Conservation (phyloP, 2,797 vertebrate species). For the Thamnophis elegans region DNA sequence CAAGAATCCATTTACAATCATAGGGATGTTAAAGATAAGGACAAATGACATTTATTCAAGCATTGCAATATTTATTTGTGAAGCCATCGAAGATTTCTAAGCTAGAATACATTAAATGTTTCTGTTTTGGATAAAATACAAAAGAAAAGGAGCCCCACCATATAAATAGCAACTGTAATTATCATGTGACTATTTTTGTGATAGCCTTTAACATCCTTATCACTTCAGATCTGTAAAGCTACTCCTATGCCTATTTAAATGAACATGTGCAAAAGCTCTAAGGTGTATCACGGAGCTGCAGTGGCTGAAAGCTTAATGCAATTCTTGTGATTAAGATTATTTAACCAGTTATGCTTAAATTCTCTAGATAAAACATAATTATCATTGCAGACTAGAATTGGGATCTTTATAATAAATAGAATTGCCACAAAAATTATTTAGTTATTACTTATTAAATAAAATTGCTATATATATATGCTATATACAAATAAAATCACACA, state of each 20-base stretch:
- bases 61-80: neutral
- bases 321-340: neutral
- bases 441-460: neutral
- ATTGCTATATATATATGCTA: neutral
- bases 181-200: neutral
- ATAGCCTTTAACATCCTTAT: neutral
- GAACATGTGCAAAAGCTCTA: neutral
- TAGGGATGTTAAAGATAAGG: neutral
- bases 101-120: neutral
- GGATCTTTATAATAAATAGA: neutral
- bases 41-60: neutral
- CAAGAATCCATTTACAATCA: neutral
- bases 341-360: neutral
- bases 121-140: neutral
- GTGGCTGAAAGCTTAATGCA: neutral
- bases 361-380: neutral
- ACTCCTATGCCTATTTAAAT: neutral
- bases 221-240: neutral
- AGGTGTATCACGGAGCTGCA: neutral
- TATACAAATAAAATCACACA: neutral
- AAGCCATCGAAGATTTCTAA: neutral
- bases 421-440: neutral
- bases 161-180: neutral
- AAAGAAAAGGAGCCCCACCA: neutral
- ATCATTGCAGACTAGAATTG: neutral